Base-by-base conservation (phyloP, 1,140 invertebrate genomes). In the Sitobion miscanthi region DNA sequence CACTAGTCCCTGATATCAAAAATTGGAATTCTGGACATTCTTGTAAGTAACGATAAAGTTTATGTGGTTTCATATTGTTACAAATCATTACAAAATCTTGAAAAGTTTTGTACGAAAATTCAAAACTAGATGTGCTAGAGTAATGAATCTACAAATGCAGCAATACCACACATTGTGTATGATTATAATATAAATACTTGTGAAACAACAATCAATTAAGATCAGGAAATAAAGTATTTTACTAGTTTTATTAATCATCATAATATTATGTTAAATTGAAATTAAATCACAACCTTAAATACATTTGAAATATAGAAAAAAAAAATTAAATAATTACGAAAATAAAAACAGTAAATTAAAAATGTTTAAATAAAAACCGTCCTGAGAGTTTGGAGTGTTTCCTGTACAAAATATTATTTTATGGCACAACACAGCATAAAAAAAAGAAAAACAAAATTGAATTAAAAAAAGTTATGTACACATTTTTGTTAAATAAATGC, bases 201-300 rank as follows among this genome's bases (percentile, higher is more conserved):
- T 83, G 35, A 83, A 35, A 83, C 2, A 88, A n/a, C n/a, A 57
- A 4, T 89, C 49, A 89, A 54, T 89, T 9, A 89, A 57, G 21
- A 54, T 25, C 49, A 89, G 3, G 20, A 57, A 57, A 89, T 38
- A 57, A 82, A 86, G 57, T 86, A 93, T 93, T 93, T 93, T 93
- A 93, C 91, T 93, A 93, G 49, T 85, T 86, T 93, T 93, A 86
- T 93, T 93, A 54, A 93, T 93, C 30, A 86, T 93, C 38, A 57
- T 93, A 92, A 91, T 77, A 77, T 77, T 92, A 93, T 30, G 82
- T 93, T 85, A 93, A 85, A 93, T 45, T n/a, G 38, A 93, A 93
- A 93, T 93, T 86, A 93, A 93, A 93, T 93, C 91, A 93, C 91
- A 93, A 93, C 91, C 91, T 93, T 83, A 85, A 86, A 86, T 93